These are phyloP conservation scores for Frankliniella fusca DNA, from an alignment of 2,888 invertebrate species.

Conservation along the genomic window DNA sequence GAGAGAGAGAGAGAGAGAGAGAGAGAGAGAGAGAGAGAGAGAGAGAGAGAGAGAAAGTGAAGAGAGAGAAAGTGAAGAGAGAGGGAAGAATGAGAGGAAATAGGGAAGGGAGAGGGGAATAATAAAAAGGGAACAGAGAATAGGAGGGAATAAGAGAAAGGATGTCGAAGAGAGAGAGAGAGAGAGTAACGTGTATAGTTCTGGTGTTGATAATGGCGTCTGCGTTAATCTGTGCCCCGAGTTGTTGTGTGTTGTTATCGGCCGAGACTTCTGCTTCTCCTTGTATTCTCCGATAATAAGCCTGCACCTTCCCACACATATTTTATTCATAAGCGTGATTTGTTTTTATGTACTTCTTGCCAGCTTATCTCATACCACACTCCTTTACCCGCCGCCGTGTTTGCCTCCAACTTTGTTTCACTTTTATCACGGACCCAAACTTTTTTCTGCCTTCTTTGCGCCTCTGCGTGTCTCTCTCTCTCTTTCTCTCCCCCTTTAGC, in stretches of 20 bases:
- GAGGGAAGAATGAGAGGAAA: no score
- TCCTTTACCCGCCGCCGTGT: neutral
- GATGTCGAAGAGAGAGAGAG: no score
- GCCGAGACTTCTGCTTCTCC: neutral
- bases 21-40: no score
- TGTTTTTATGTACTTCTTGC: slow-evolving; percentile 17
- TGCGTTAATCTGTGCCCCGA: neutral
- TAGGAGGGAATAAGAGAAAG: no score
- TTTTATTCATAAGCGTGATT: slow-evolving; percentile 26
- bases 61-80: no score
- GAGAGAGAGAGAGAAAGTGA: no score
- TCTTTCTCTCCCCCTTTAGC: neutral
- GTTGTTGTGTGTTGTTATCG: neutral
- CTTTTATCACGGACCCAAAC: slow-evolving; percentile 7
- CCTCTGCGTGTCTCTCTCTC: neutral
- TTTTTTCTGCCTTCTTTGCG: slow-evolving; percentile 15
- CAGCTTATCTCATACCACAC: slow-evolving; percentile 20
- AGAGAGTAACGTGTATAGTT: no score
- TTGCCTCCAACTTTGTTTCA: slow-evolving; percentile 18
- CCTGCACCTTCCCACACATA: neutral
- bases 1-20: no score
- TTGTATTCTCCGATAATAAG: slow-evolving; percentile 2
- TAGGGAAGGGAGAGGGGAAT: no score
- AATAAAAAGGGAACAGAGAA: no score
- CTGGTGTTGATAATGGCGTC: neutral